A percentile compares a stretch with the other conserved stretches of the same genome.
These are phyloP conservation scores for Elaeidobius kamerunicus DNA, from an alignment of 2,888 invertebrate species.

Conservation along the genomic window DNA sequence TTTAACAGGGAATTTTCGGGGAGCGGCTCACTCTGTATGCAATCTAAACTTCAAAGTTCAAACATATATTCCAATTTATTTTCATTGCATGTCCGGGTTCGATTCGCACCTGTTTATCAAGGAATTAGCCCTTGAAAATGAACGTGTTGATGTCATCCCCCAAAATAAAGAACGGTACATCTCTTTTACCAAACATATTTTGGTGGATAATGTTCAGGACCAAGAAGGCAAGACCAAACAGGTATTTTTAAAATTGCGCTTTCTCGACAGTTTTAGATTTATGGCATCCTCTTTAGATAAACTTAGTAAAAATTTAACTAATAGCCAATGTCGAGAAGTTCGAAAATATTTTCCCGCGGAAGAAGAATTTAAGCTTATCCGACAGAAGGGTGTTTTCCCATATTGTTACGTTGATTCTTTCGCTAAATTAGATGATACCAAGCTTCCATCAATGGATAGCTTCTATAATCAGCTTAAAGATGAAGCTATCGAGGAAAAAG, in stretches of 20 bases:
- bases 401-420: not conserved
- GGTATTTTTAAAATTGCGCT: constrained; percentile 12
- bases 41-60: constrained; percentile 39
- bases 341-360: not conserved
- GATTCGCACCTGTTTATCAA: too few relatives aligned
- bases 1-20: not conserved
- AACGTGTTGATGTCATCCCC: constrained; percentile 36
- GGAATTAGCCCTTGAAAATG: too few relatives aligned
- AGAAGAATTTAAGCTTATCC: too few relatives aligned
- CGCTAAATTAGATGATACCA: not conserved
- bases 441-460: not conserved
- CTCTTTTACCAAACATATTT: constrained; percentile 34
- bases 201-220: constrained; percentile 2
- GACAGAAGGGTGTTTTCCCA: not conserved
- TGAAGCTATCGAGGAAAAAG: not conserved
- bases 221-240: not conserved
- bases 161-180: constrained; percentile 39
- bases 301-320: not conserved
- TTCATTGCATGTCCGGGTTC: too few relatives aligned
- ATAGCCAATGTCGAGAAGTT: not conserved
- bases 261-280: constrained; percentile 4
- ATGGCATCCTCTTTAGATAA: not conserved
- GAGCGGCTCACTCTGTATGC: constrained; percentile 34
- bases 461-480: not conserved
- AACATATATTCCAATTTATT: constrained; percentile 16